These are phyloP conservation scores for Clavelina lepadiformis DNA, from an alignment of 23 tunicate species.

Conservation along the genomic window DNA sequence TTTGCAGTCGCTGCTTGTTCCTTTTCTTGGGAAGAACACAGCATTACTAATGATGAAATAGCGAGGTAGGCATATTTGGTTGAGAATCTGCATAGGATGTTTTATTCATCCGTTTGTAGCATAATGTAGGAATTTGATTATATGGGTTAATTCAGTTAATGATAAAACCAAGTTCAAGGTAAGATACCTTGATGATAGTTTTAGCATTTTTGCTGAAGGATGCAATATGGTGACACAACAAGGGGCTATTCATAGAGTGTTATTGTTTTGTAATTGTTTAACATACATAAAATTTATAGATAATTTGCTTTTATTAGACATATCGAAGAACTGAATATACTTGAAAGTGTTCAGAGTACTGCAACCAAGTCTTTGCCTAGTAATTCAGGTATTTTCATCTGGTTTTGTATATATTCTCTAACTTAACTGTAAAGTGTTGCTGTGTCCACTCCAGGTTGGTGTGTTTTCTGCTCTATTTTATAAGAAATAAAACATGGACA, in stretches of 20 bases:
- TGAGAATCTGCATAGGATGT: too few species aligned
- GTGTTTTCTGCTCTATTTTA: too few species aligned
- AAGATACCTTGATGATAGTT: too few species aligned
- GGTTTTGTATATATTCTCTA: neutral
- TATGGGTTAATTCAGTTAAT: too few species aligned
- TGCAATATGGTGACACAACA: neutral
- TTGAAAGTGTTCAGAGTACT: neutral
- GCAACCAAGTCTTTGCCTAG: neutral
- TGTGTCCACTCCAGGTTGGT: too few species aligned
- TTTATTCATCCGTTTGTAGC: too few species aligned
- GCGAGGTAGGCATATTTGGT: conserved; percentile 42
- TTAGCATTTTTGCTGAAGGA: neutral
- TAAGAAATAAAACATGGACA: too few species aligned
- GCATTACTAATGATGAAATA: conserved; percentile 49
- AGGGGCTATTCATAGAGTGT: neutral
- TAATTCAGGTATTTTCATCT: neutral
- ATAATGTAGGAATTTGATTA: too few species aligned
- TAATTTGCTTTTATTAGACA: conserved; percentile 12
- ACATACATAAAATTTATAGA: conserved; percentile 1
- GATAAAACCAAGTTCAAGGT: too few species aligned
- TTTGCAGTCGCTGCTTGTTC: conserved; percentile 57
- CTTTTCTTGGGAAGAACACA: conserved; percentile 60
- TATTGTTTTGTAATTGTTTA: neutral
- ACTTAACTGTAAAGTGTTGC: neutral
- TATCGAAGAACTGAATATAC: conserved; percentile 16